Conservation (phyloP, 2,797 vertebrate genomes). For the Phaenicophaeus curvirostris region DNA sequence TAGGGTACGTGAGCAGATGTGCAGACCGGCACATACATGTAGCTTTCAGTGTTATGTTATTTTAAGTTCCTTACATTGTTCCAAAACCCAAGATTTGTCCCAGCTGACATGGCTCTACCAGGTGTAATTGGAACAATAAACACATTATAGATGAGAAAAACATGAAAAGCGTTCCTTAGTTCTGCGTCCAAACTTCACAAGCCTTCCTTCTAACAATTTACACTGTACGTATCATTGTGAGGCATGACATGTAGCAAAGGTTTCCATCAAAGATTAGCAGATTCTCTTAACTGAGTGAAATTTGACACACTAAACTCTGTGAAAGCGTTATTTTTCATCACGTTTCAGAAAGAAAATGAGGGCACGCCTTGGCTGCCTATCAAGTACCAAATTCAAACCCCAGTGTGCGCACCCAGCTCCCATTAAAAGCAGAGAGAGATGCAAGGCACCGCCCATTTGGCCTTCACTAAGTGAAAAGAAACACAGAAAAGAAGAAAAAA, state of each 20-base stretch:
- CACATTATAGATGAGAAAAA: neutral
- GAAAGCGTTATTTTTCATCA: neutral
- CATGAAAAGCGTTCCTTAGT: neutral
- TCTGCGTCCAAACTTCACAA: neutral
- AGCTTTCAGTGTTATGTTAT: neutral
- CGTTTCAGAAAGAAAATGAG: neutral
- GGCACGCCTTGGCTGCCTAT: neutral
- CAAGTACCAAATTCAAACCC: neutral
- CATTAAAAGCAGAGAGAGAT: neutral
- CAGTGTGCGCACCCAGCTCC: neutral
- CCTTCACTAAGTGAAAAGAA: neutral
- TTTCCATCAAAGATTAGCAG: neutral
- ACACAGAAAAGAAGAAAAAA: neutral
- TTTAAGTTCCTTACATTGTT: neutral
- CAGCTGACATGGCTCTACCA: neutral
- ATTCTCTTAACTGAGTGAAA: neutral
- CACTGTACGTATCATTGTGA: neutral
- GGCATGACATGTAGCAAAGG: neutral
- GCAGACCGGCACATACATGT: neutral
- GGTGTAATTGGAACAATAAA: neutral
- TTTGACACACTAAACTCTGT: neutral
- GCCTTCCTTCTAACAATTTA: neutral
- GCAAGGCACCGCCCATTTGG: neutral
- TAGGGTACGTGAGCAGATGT: neutral
- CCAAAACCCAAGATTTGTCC: conserved; percentile 7